These are phyloP conservation scores for Puntigrus tetrazona DNA, from an alignment of 2,113 vertebrate genomes.

Conservation along the genomic window DNA sequence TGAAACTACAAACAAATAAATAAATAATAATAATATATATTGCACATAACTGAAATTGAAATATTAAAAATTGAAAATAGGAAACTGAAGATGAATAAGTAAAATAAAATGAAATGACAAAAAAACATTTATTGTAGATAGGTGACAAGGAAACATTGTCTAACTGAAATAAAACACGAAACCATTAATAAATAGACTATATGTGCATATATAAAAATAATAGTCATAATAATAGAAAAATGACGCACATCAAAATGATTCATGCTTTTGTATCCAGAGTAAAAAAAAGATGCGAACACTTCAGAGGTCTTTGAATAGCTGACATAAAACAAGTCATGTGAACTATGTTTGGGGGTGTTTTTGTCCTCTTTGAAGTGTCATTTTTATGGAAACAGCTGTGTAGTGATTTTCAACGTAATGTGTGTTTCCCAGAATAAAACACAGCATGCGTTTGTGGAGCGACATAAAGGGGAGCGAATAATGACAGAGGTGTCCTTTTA, in stretches of 20 bases:
- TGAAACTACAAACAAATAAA: neutral
- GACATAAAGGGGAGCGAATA: neutral
- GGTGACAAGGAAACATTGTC: too few relatives aligned
- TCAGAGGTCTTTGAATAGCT: too few relatives aligned
- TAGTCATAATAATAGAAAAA: neutral
- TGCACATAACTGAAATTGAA: neutral
- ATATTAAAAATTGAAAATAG: neutral
- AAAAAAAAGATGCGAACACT: too few relatives aligned
- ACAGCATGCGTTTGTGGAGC: neutral
- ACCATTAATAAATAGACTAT: neutral
- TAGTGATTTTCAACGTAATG: neutral
- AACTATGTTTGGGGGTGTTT: too few relatives aligned
- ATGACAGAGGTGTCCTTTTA: neutral
- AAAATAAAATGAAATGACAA: neutral
- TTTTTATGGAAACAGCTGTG: neutral
- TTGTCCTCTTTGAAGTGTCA: neutral
- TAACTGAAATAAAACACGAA: neutral
- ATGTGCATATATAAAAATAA: neutral
- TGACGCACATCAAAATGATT: neutral
- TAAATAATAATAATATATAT: neutral
- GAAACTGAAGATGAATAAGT: neutral
- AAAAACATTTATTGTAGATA: too few relatives aligned
- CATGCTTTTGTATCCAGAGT: neutral
- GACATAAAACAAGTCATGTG: too few relatives aligned
- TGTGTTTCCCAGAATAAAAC: neutral